Conservation (phyloP, 2,888 invertebrate species). For the Baronia brevicornis region DNA sequence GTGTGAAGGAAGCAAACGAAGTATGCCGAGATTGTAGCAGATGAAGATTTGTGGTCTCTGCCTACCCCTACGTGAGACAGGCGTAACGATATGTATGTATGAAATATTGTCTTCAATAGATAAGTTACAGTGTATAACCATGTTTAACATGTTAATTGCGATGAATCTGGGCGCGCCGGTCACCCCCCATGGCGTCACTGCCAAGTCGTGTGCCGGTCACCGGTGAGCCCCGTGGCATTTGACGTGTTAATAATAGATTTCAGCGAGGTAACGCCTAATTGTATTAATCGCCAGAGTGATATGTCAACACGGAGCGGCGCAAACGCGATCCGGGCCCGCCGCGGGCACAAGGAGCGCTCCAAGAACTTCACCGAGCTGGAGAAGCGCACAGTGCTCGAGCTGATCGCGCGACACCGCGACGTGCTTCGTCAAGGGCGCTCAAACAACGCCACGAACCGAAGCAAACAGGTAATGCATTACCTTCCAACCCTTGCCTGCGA, state of each 20-base stretch:
- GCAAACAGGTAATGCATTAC: constrained; percentile 54
- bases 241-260: constrained; percentile 9
- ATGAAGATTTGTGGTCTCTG: too few species aligned
- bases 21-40: too few species aligned
- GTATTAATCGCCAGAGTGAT: constrained; percentile 63
- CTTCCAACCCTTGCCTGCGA: neutral
- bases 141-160: too few species aligned
- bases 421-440: constrained; percentile 71
- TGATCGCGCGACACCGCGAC: constrained; percentile 67
- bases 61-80: too few species aligned
- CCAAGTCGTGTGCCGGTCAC: too few species aligned
- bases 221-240: constrained; percentile 3
- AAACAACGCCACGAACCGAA: constrained; percentile 71
- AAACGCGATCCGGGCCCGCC: constrained; percentile 56
- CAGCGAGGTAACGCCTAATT: too few species aligned
- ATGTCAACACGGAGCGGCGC: constrained; percentile 66
- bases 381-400: constrained; percentile 67
- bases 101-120: too few species aligned
- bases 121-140: too few species aligned
- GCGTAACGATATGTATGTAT: too few species aligned
- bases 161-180: too few species aligned
- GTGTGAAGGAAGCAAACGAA: too few species aligned
- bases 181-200: too few species aligned
- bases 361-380: constrained; percentile 73
- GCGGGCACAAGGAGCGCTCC: constrained; percentile 72